phyloP scores from a whole-genome alignment of 2,888 invertebrate genomes.

The Corythucha ciliata region DNA sequence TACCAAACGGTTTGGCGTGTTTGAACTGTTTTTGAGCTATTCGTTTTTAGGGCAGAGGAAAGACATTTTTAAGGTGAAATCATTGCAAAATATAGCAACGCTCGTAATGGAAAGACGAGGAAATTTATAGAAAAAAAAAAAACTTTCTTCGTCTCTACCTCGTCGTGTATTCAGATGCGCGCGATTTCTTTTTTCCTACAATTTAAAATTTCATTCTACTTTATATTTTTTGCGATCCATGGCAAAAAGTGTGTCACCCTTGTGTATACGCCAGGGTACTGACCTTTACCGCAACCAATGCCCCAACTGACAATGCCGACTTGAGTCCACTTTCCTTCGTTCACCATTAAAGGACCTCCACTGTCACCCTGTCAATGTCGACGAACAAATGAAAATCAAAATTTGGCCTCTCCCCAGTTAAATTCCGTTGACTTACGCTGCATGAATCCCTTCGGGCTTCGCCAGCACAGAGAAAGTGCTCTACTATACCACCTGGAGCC shows the following conservation, averaged over 20 bases:
- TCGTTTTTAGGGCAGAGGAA: too few species aligned
- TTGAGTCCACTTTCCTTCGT: slow-evolving; percentile 68
- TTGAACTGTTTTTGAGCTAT: too few species aligned
- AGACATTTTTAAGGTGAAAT: too few species aligned
- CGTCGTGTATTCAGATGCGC: too few species aligned
- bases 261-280: slow-evolving; percentile 84
- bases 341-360: slow-evolving; percentile 77
- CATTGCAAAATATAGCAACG: too few species aligned
- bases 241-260: slow-evolving; percentile 71
- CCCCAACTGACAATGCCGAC: slow-evolving; percentile 87
- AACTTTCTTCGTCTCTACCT: too few species aligned
- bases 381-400: background rate
- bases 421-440: slow-evolving; percentile 56
- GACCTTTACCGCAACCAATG: slow-evolving; percentile 83
- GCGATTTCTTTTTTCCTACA: too few species aligned
- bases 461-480: slow-evolving; percentile 81
- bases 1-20: too few species aligned
- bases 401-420: background rate
- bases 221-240: slow-evolving; percentile 78
- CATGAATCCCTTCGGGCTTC: slow-evolving; percentile 77
- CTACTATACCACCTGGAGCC: slow-evolving; percentile 82
- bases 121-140: too few species aligned
- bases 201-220: slow-evolving; percentile 41
- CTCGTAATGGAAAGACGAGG: too few species aligned
- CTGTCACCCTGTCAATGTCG: slow-evolving; percentile 69